These are phyloP conservation scores for Orthonevra nobilis DNA, from an alignment of 2,888 invertebrate genomes.

Conservation along the genomic window DNA sequence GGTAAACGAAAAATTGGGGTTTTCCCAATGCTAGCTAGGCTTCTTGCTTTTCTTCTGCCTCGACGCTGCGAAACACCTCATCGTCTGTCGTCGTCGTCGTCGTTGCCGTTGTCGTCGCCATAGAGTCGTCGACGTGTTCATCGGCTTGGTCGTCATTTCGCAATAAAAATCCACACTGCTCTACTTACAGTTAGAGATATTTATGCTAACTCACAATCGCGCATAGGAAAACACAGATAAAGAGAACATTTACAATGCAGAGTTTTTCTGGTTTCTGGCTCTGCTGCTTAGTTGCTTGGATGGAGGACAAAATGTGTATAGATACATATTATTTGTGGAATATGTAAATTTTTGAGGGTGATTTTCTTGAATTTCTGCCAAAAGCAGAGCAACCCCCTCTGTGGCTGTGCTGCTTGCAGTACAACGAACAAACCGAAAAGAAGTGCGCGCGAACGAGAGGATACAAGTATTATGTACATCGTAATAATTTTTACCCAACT, in stretches of 20 bases:
- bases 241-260: slow-evolving; percentile 38
- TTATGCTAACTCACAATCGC: slow-evolving; percentile 66
- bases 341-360: slow-evolving; percentile 68
- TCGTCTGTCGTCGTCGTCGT: not conserved
- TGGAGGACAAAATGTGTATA: slow-evolving; percentile 63
- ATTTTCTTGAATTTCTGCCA: slow-evolving; percentile 72
- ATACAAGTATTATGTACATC: no score
- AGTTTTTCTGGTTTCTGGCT: slow-evolving; percentile 35
- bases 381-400: slow-evolving; percentile 71
- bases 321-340: slow-evolving; percentile 36
- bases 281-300: no score
- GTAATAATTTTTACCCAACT: slow-evolving; percentile 3
- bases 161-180: slow-evolving; percentile 66
- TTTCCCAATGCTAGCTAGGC: slow-evolving; percentile 70
- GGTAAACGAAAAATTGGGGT: slow-evolving; percentile 77
- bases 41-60: no score
- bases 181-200: slow-evolving; percentile 48
- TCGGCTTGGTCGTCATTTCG: slow-evolving; percentile 50
- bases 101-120: slow-evolving; percentile 16
- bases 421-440: slow-evolving; percentile 33
- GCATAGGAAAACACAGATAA: slow-evolving; percentile 69
- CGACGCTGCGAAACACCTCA: slow-evolving; percentile 28
- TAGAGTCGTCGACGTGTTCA: slow-evolving; percentile 23
- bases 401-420: no score
- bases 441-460: slow-evolving; percentile 51